Conservation (phyloP, 2,888 invertebrate species). For the Cheilosia soror region DNA sequence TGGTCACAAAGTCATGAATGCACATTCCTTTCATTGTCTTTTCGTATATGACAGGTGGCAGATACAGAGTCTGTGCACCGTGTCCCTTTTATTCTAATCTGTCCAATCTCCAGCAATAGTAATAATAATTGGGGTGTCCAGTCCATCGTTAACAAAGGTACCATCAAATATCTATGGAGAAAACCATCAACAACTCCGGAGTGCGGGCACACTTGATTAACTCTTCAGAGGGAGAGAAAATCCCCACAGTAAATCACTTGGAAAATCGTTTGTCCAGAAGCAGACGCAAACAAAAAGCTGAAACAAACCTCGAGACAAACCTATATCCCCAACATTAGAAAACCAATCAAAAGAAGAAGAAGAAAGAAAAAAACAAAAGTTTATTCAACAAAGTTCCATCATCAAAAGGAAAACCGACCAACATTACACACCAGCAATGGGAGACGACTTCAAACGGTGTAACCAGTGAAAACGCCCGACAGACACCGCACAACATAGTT, state of each 20-base stretch:
- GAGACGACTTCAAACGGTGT: conserved; percentile 42
- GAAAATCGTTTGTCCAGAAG: conserved; percentile 45
- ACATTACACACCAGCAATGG: conserved; percentile 11
- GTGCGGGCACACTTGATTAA: conserved; percentile 40
- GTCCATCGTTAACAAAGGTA: neutral
- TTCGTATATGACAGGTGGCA: too few species aligned
- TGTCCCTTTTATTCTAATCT: too few species aligned
- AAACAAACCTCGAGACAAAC: conserved; percentile 11
- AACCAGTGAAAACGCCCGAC: conserved; percentile 49
- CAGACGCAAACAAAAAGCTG: neutral
- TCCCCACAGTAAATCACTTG: conserved; percentile 42
- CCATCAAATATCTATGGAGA: conserved; percentile 4
- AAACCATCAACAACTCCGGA: conserved; percentile 17
- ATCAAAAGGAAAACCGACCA: conserved; percentile 46
- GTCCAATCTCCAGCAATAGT: too few species aligned
- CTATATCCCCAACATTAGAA: conserved; percentile 28
- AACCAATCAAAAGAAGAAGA: conserved; percentile 45
- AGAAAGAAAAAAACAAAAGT: conserved; percentile 22
- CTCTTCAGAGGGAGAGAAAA: conserved; percentile 5
- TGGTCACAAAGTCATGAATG: too few species aligned
- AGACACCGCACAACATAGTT: conserved; percentile 1
- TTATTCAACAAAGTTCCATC: conserved; percentile 41
- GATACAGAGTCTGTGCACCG: too few species aligned
- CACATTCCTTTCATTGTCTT: too few species aligned
- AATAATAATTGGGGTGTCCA: neutral